These are phyloP conservation scores for Netelia virgata DNA, from an alignment of 2,888 invertebrate species.

Conservation along the genomic window DNA sequence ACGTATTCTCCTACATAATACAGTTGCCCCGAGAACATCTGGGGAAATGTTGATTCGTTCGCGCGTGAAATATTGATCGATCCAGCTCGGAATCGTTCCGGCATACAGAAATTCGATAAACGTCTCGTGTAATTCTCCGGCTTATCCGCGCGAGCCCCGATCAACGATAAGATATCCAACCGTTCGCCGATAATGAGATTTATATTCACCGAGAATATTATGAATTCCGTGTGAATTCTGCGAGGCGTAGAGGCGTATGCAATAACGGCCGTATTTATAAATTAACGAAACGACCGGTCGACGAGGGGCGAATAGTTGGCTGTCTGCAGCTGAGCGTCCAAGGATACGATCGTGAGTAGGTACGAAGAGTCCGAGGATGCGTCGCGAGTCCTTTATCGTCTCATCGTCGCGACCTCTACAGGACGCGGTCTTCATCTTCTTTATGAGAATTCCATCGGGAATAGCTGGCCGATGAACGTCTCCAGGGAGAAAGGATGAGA, in stretches of 20 bases:
- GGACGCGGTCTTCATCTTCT: constrained; percentile 56
- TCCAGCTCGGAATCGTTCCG: constrained; percentile 75
- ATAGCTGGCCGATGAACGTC: constrained; percentile 76
- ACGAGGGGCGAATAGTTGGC: constrained; percentile 1
- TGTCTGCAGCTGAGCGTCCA: no score
- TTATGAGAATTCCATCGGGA: constrained; percentile 79
- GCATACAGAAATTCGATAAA: constrained; percentile 75
- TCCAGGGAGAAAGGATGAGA: constrained; percentile 21
- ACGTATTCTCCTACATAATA: constrained; percentile 68
- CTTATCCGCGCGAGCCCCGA: background rate
- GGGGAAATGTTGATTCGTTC: constrained; percentile 66
- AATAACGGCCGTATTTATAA: background rate
- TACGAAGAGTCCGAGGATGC: constrained; percentile 9
- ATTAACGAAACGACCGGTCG: constrained; percentile 18
- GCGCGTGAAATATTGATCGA: constrained; percentile 76
- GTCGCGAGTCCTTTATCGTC: constrained; percentile 16
- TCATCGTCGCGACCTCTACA: constrained; percentile 40
- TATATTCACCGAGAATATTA: constrained; percentile 1
- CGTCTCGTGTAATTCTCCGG: constrained; percentile 37
- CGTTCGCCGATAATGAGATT: constrained; percentile 1
- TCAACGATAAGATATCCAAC: background rate
- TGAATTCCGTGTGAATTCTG: constrained; percentile 15
- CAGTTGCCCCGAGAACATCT: constrained; percentile 40
- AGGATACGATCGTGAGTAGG: no score
- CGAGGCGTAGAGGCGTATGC: background rate